These are phyloP conservation scores for Drosophila pectinifera DNA, from an alignment of 1,140 invertebrate species.

Conservation along the genomic window DNA sequence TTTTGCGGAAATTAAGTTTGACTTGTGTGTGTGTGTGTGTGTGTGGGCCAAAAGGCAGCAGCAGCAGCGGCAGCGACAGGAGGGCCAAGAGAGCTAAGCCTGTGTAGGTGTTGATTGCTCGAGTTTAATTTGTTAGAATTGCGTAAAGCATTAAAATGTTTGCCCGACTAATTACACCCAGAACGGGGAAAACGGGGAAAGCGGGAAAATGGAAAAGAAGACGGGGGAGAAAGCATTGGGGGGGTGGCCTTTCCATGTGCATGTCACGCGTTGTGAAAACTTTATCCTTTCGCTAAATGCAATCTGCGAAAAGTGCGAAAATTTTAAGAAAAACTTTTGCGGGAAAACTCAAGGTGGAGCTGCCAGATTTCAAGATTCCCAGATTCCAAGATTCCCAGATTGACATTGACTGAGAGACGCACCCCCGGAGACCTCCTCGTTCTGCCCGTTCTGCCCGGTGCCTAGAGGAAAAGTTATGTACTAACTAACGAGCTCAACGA, in stretches of 20 bases:
- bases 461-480: constrained; percentile 79
- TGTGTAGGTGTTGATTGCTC: constrained; percentile 76
- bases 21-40: constrained; percentile 9
- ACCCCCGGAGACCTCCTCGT: neutral
- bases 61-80: neutral
- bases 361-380: constrained; percentile 1
- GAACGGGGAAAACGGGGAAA: neutral
- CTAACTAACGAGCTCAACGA: constrained; percentile 83
- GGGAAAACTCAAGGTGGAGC: constrained; percentile 42
- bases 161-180: constrained; percentile 74
- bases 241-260: constrained; percentile 51
- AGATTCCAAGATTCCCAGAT: constrained; percentile 43
- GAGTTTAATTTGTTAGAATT: constrained; percentile 83
- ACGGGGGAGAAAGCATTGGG: neutral
- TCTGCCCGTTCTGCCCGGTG: constrained; percentile 6
- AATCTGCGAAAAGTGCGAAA: constrained; percentile 80
- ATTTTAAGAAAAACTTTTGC: constrained; percentile 77
- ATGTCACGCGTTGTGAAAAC: constrained; percentile 46
- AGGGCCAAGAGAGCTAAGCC: constrained; percentile 46
- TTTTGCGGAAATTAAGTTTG: constrained; percentile 81
- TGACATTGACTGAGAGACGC: constrained; percentile 68
- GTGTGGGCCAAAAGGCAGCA: constrained; percentile 2
- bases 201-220: neutral
- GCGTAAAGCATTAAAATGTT: constrained; percentile 82
- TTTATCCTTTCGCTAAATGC: constrained; percentile 63